Evolutionary conservation across 2,113 vertebrate species (phyloP), one percentile per base, ranked within the genome.

Genomic region (Lanius ludovicianus): DNA sequence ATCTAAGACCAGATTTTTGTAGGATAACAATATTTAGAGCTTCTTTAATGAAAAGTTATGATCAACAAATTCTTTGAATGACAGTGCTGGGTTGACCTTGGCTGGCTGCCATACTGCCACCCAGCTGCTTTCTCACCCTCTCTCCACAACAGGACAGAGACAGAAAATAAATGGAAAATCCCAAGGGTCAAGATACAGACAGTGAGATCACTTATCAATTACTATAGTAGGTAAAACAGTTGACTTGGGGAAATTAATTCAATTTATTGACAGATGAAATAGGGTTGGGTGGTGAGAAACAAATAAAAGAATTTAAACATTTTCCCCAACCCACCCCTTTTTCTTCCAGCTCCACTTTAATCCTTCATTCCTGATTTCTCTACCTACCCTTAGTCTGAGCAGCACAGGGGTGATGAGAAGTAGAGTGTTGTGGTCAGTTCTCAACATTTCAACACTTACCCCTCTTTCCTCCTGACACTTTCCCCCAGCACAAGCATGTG

Each of bases 391-490:
- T 49, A 79, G 18, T 6, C 22, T 41, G 46, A 52, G 22, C 1
- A 21, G 19, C 18, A 22, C 9, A 46, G 39, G 5, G 5, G 1
- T 55, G 24, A 56, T 5, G 1, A 13, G 16, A 35, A 68, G 49
- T 8, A 8, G 27, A 3, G 4, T 12, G 7, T 28, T 74, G 31
- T 24, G 13, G 8, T 44, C 60, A 64, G 42, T 35, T 44, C 31
- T n/a, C 9, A 44, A 8, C 10, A 37, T 12, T 68, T 64, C 27
- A 64, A 0, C 6, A 17, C 30, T 33, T 33, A 27, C 9, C 5
- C 10, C 21, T 50, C 10, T 24, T 39, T 90, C 30, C 28, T 79
- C 18, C 4, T 46, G 31, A 77, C 1, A 8, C 1, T 42, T 74
- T 63, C 57, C 19, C 5, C 7, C 27, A 39, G 11, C 24, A 41